These are phyloP conservation scores for Rhincodon typus DNA, from an alignment of 2,797 vertebrate genomes.

Conservation along the genomic window DNA sequence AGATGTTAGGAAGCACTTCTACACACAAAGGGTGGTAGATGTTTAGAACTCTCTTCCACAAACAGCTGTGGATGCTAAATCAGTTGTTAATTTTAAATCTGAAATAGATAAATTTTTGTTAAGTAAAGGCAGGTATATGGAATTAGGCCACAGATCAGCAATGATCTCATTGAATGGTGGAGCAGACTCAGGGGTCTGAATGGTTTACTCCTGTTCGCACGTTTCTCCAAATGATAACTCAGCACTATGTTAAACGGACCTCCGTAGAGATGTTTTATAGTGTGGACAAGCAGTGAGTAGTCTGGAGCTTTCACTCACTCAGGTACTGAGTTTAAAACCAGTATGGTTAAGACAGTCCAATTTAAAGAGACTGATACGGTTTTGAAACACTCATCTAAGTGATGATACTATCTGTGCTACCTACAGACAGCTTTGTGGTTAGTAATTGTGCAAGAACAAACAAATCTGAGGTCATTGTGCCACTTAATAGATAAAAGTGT, in stretches of 20 bases:
- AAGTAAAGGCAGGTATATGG: too few relatives aligned
- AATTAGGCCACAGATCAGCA: too few relatives aligned
- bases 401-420: not conserved
- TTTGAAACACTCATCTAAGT: not conserved
- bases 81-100: too few relatives aligned
- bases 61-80: too few relatives aligned
- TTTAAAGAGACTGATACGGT: not conserved
- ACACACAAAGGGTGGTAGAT: too few relatives aligned
- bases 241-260: not conserved
- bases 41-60: too few relatives aligned
- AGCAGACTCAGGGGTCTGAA: too few relatives aligned
- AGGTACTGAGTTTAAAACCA: not conserved
- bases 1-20: too few relatives aligned
- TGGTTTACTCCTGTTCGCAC: too few relatives aligned
- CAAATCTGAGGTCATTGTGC: not conserved
- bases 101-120: too few relatives aligned
- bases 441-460: not conserved
- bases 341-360: conserved; percentile 16
- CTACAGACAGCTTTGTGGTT: not conserved
- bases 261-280: not conserved
- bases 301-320: not conserved
- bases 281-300: not conserved
- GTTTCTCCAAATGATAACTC: not conserved
- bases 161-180: too few relatives aligned
- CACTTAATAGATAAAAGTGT: not conserved